These are phyloP conservation scores for Epinotia bilunana DNA, from an alignment of 2,888 invertebrate species.

Conservation along the genomic window DNA sequence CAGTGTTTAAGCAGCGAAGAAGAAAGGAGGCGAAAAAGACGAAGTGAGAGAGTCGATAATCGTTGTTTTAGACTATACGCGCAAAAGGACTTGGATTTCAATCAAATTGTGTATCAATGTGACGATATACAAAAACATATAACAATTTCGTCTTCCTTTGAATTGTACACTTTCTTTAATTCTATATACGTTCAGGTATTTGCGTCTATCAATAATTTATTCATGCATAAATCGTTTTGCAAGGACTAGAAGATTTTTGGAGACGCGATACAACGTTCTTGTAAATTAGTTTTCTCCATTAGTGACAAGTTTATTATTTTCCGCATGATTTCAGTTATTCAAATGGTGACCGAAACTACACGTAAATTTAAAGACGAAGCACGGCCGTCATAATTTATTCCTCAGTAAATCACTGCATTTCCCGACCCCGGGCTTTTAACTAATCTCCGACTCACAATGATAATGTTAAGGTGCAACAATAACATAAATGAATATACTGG, in stretches of 20 bases:
- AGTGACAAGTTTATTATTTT: background rate
- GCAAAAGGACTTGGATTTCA: no score
- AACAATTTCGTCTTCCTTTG: no score
- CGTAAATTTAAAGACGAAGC: background rate
- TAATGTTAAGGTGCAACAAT: background rate
- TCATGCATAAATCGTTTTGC: background rate
- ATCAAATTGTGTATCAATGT: no score
- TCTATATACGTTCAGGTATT: no score
- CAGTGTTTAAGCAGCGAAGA: no score
- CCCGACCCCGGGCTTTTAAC: background rate
- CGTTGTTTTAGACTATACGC: no score
- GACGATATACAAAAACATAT: no score
- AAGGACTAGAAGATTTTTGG: background rate
- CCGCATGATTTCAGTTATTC: no score
- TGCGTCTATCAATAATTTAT: no score
- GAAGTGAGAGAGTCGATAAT: no score
- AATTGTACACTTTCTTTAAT: no score
- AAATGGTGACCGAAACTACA: background rate
- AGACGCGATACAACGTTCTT: background rate
- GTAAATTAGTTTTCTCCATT: background rate
- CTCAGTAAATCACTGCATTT: slow-evolving; percentile 16
- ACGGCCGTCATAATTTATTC: background rate
- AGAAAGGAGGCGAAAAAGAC: no score
- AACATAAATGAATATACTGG: background rate
- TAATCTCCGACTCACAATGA: background rate